Conservation (phyloP, 2,113 vertebrate genomes). For the Aptenodytes forsteri region DNA sequence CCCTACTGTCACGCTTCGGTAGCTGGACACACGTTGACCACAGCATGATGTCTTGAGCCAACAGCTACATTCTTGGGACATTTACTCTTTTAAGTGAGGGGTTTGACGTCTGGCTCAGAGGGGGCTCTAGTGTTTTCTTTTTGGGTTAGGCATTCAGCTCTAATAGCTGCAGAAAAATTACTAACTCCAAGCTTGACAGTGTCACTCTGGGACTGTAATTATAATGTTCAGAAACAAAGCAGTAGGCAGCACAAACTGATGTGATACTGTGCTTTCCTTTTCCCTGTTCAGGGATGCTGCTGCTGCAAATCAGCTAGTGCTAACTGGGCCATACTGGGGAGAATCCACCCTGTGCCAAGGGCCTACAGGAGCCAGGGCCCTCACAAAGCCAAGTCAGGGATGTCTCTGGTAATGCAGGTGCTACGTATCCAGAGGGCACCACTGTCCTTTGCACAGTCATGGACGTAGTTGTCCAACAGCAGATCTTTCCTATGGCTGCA, state of each 20-base stretch:
- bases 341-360: too few relatives aligned
- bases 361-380: background rate
- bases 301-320: background rate
- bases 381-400: background rate
- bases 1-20: accelerated
- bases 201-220: background rate
- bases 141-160: background rate
- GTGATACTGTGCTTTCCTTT: background rate
- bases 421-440: background rate
- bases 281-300: background rate
- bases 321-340: background rate
- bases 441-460: background rate
- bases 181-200: background rate
- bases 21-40: background rate
- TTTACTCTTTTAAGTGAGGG: background rate
- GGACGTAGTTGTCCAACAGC: background rate
- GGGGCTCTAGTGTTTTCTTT: background rate
- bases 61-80: background rate
- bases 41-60: background rate
- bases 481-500: background rate
- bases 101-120: background rate
- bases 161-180: background rate
- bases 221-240: conserved; percentile 2
- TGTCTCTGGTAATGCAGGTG: background rate
- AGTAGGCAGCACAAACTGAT: background rate